phyloP scores from a whole-genome alignment of 2,113 vertebrate species.

The Anser brachyrhynchus region DNA sequence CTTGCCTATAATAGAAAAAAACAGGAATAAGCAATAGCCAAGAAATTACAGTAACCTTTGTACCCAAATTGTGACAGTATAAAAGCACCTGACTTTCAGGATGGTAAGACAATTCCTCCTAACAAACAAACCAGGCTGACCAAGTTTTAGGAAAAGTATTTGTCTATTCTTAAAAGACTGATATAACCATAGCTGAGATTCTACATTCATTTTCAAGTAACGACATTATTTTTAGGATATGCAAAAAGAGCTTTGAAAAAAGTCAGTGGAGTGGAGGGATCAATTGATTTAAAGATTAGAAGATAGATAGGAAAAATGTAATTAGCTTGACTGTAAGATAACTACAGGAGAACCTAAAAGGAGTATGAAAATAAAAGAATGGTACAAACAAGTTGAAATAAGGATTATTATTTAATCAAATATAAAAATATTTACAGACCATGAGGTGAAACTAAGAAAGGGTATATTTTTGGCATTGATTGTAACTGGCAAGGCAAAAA shows the following conservation, averaged over 20 bases:
- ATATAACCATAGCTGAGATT: background rate
- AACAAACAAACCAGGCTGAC: background rate
- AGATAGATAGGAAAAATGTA: background rate
- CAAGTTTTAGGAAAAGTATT: background rate
- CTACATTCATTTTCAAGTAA: background rate
- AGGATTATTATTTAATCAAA: background rate
- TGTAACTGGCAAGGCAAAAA: background rate
- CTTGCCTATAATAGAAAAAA: slow-evolving; percentile 85
- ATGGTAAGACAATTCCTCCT: background rate
- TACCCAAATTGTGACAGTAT: background rate
- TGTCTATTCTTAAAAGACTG: background rate
- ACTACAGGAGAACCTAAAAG: background rate
- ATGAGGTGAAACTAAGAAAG: background rate
- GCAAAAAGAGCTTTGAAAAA: background rate
- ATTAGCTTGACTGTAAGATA: background rate
- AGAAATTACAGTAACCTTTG: background rate
- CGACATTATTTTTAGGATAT: background rate
- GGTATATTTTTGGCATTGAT: background rate
- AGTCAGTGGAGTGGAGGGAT: background rate
- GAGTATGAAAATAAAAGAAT: background rate
- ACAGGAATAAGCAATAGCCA: slow-evolving; percentile 28
- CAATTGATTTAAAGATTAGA: background rate
- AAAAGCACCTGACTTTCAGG: background rate
- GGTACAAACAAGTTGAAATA: background rate
- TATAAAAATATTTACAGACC: background rate